These are phyloP conservation scores for Canis aureus DNA, from an alignment of 2,113 vertebrate genomes.

Conservation along the genomic window DNA sequence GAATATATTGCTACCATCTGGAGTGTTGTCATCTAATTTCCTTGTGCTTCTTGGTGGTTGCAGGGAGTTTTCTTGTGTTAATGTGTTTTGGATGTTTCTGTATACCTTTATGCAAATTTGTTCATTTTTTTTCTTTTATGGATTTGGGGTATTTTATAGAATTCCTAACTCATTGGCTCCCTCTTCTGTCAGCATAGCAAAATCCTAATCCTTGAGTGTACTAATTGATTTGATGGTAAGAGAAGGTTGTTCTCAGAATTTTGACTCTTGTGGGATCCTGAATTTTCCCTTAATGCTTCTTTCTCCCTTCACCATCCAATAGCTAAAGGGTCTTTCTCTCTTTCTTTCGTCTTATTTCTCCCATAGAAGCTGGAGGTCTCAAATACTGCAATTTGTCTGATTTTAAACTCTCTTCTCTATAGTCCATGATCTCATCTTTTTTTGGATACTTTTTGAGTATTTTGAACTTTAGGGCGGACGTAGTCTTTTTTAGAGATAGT, in stretches of 20 bases:
- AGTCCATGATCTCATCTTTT: background rate
- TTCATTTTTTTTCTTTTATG: background rate
- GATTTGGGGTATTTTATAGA: background rate
- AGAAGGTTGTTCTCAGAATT: background rate
- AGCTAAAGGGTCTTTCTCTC: background rate
- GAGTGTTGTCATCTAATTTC: slow-evolving; percentile 3
- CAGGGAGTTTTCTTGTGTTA: background rate
- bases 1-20: background rate
- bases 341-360: background rate
- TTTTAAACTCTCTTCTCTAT: slow-evolving; percentile 9
- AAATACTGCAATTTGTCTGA: background rate
- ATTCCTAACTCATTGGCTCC: slow-evolving; percentile 72
- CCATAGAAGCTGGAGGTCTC: background rate
- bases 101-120: background rate
- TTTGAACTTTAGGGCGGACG: background rate
- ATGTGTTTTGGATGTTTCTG: background rate
- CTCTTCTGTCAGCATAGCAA: slow-evolving; percentile 61
- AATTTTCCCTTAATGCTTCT: background rate
- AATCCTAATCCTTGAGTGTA: background rate
- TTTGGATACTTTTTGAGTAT: background rate
- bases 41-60: background rate
- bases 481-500: slow-evolving; percentile 20
- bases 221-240: background rate
- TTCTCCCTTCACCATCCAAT: background rate
- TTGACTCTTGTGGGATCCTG: background rate